phyloP scores from a whole-genome alignment of 2,113 vertebrate genomes.

The Catharus fuscescens region DNA sequence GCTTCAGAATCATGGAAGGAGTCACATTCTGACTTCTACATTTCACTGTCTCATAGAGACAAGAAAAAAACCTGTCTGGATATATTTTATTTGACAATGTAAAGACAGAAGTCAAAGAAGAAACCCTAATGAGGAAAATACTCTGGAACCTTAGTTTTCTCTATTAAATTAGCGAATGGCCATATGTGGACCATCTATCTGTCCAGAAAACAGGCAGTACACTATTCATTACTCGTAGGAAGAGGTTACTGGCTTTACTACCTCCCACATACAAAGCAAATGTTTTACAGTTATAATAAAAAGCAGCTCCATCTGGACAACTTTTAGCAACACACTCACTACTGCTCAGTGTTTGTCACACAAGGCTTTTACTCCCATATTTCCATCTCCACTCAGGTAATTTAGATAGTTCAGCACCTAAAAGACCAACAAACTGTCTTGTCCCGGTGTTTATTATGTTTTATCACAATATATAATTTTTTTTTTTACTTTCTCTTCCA shows the following conservation, averaged over 20 bases:
- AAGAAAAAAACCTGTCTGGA: neutral
- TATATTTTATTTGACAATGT: neutral
- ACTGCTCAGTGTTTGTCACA: neutral
- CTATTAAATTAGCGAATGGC: neutral
- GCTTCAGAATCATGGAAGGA: neutral
- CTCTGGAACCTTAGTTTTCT: neutral
- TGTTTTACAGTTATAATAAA: slow-evolving; percentile 3
- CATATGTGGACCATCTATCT: neutral
- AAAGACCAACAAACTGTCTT: neutral
- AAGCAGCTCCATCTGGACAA: slow-evolving; percentile 14
- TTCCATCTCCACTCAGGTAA: neutral
- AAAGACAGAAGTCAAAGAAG: neutral
- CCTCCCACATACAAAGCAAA: neutral
- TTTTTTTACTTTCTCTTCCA: neutral
- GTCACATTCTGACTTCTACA: neutral
- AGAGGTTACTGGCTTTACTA: neutral
- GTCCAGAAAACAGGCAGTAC: neutral
- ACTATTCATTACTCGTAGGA: neutral
- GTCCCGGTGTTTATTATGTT: neutral
- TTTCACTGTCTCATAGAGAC: neutral
- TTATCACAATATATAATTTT: neutral
- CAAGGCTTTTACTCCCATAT: neutral
- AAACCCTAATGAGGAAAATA: neutral
- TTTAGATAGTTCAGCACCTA: neutral
- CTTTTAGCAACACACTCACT: neutral